Evolutionary conservation across 2,797 vertebrate genomes (phyloP), one percentile per base, ranked within the genome.

Genomic region (Xyrichtys novacula): DNA sequence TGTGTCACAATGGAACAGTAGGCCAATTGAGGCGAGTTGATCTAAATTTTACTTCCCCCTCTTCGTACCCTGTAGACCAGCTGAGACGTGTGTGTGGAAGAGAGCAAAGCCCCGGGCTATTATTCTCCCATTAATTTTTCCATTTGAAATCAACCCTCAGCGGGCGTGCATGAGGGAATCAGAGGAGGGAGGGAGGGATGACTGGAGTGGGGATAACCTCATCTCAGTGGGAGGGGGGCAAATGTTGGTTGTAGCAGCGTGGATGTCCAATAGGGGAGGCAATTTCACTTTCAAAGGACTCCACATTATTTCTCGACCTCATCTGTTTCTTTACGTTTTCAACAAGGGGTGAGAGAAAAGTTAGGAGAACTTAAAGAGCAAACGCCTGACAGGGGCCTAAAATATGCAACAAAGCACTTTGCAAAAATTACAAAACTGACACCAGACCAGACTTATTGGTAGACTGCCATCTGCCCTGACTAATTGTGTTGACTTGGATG

Each of bases 101-200:
- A 83, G 80, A 84, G 89, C 65, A 11, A 81, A 65, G 88, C 93
- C 93, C 86, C 80, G 56, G 92, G 94, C 92, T 94, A 88, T 93
- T 94, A 93, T 94, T 92, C 86, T 89, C 93, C 89, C 92, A 95
- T 95, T 94, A 94, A 94, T 94, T 94, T 94, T 95, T 95, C 94
- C 89, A 94, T 94, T 95, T 95, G 94, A 95, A 94, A 94, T 94
- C 90, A 91, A 91, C 89, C 88, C 94, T 93, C 91, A 73, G 76
- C 29, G 85, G 92, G 85, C 43, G 62, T 77, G 76, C 86, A 77
- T 84, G 85, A 85, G 78, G 86, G 86, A 88, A 85, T 75, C 59
- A 55, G 60, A 71, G 79, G 60, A 83, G 74, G 86, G 60, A 83
- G 74, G 86, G 74, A 80, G 69, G 66, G 61, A 78, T 75, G 82